phyloP scores from a whole-genome alignment of 2,797 vertebrate genomes.

The Smutsia temminckii region DNA sequence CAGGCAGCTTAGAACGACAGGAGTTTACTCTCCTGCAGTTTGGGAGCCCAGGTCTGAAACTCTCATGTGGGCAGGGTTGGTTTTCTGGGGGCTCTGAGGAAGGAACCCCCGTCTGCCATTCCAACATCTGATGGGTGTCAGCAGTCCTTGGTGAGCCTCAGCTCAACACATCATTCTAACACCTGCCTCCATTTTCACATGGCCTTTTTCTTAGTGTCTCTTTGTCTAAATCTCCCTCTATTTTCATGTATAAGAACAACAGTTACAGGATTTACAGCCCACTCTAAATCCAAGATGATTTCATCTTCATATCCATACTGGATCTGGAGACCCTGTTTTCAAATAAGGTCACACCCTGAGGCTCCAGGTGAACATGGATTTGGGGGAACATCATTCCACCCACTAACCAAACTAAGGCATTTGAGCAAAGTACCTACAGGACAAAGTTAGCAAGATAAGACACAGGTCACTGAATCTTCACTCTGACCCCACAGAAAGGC shows the following conservation, averaged over 20 bases:
- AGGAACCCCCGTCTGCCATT: not conserved
- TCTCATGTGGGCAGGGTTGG: not conserved
- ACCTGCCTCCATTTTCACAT: accelerated
- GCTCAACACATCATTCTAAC: accelerated
- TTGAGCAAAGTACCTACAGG: not conserved
- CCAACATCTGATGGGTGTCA: not conserved
- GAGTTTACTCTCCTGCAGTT: not conserved
- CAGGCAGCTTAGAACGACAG: not conserved
- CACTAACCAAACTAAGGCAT: not conserved
- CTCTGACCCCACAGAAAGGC: not conserved
- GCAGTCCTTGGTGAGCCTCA: accelerated
- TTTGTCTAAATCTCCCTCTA: not conserved
- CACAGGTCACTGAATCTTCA: not conserved
- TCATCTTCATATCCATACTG: not conserved
- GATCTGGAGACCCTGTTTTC: not conserved
- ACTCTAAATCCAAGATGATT: not conserved
- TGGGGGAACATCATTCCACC: not conserved
- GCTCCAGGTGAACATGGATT: not conserved
- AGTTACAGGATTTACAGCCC: not conserved
- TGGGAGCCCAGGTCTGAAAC: not conserved
- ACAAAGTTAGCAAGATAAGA: not conserved
- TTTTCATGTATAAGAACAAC: not conserved
- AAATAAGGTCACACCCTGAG: not conserved
- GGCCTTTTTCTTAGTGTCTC: not conserved
- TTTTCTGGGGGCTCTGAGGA: no score